Conservation (phyloP, 2,888 invertebrate species). For the Callinectes sapidus region DNA sequence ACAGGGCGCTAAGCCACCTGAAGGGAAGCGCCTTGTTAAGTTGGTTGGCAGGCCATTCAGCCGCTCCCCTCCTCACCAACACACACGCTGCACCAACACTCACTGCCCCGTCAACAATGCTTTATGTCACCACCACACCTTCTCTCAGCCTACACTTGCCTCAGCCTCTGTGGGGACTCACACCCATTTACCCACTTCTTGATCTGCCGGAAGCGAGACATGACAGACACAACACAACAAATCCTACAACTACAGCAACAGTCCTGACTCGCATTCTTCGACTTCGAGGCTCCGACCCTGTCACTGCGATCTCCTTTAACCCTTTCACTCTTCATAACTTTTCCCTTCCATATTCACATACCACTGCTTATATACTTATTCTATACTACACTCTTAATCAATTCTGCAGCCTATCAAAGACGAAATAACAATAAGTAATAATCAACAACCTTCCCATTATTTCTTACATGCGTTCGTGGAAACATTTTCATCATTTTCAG, state of each 20-base stretch:
- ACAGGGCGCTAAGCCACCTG: neutral
- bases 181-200: neutral
- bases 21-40: constrained; percentile 2
- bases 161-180: neutral
- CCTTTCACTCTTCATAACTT: neutral
- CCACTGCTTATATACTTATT: no score
- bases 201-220: neutral
- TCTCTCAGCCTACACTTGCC: neutral
- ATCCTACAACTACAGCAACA: neutral
- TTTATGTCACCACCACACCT: neutral
- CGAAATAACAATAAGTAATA: no score
- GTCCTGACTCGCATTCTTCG: neutral
- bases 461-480: no score
- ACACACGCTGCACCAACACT: neutral
- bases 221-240: neutral
- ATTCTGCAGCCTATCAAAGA: no score
- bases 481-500: no score
- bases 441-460: no score
- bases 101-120: constrained; percentile 2
- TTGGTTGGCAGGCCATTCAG: neutral
- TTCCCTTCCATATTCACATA: no score
- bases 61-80: neutral
- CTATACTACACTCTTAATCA: no score
- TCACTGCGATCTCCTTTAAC: neutral
- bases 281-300: neutral